Evolutionary conservation across 2,113 vertebrate genomes (phyloP), one percentile per base, ranked within the genome.

Genomic region (Nothobranchius kuhntae): DNA sequence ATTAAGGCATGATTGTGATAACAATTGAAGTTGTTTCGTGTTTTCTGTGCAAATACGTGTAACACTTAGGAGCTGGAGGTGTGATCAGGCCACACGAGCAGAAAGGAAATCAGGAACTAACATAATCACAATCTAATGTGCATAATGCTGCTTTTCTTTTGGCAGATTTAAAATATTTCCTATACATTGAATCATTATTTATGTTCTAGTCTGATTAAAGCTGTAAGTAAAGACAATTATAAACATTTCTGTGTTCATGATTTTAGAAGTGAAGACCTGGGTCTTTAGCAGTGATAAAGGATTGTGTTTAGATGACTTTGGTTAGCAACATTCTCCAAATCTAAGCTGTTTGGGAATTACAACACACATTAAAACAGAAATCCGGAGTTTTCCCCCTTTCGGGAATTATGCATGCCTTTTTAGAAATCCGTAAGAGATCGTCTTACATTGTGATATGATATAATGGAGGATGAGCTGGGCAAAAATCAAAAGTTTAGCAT

Each of bases 1-100:
- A 53, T 67, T 71, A 89, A 89, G 87, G 86, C 84, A 78, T 78
- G 75, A 52, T n/a, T 72, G 73, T 77, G 65, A 74, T 30, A 60
- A 78, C 61, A 77, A 77, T 69, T 79, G 71, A 81, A 69, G 69
- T 35, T 68, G 12, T 30, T 2, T 44, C 47, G 57, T 61, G 56
- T 54, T 54, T 64, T 57, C 24, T 80, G 79, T 86, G 83, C 68
- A 88, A 87, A 40, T 8, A 88, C 68, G 57, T 53, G 10, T 3
- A 68, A 66, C 58, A 61, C 67, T 57, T 47, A 68, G 40, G 30
- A 7, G 36, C 36, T 48, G 54, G 51, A 56, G 65, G 57, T 58
- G 61, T 77, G 6, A 24, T 55, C 55, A 63, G 63, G 73, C 62
- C 40, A 64, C 14, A 38, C 42, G 58, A 58, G 68, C 58, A 40